Conservation (phyloP, 1,140 invertebrate genomes). For the Reticulitermes speratus region DNA sequence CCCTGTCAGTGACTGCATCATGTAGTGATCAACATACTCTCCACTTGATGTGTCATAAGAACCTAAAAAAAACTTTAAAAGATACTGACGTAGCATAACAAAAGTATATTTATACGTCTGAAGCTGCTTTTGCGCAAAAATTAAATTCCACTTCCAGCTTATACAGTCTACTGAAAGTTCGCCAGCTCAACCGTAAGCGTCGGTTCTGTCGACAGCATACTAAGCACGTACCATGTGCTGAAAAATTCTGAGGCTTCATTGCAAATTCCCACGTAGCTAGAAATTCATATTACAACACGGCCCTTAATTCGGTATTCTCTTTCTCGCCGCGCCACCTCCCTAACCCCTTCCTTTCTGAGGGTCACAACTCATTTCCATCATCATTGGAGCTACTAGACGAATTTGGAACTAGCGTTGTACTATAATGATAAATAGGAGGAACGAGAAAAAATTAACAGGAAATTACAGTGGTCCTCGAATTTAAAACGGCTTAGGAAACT, state of each 20-base stretch:
- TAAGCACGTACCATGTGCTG: not conserved
- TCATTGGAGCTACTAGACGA: not conserved
- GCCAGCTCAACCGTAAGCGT: not conserved
- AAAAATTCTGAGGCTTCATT: not conserved
- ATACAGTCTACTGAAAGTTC: not conserved
- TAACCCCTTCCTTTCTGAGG: not conserved
- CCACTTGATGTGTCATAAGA: no score
- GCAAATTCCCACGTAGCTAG: not conserved
- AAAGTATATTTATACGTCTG: not conserved
- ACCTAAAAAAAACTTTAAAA: no score
- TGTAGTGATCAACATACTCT: no score
- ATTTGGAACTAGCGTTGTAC: not conserved
- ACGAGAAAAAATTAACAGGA: not conserved
- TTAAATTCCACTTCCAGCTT: not conserved
- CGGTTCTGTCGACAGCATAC: not conserved
- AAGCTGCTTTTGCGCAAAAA: not conserved
- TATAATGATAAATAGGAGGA: not conserved
- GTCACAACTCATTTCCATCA: conserved; percentile 3
- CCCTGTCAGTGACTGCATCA: no score
- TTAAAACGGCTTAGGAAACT: not conserved
- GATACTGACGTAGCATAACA: not conserved
- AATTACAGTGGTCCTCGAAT: not conserved
- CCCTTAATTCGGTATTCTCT: no score
- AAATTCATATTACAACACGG: not conserved
- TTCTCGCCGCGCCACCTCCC: not conserved